These are phyloP conservation scores for Sarcophaga carnaria DNA, from an alignment of 2,888 invertebrate species.

Conservation along the genomic window DNA sequence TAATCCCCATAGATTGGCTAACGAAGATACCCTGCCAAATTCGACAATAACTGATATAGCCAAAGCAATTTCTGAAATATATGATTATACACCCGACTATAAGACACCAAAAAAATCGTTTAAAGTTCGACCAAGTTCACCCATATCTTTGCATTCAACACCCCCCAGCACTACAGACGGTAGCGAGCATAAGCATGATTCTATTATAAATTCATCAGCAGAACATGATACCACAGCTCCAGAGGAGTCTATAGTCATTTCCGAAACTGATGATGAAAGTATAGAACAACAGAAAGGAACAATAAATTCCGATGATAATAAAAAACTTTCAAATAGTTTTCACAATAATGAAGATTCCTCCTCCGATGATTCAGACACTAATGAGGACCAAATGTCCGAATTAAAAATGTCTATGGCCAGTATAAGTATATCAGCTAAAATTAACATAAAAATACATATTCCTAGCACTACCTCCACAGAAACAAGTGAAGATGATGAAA, in stretches of 20 bases:
- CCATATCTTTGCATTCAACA: constrained; percentile 20
- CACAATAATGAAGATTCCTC: constrained; percentile 36
- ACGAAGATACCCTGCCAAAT: constrained; percentile 46
- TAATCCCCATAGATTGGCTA: constrained; percentile 3
- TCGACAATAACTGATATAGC: constrained; percentile 9
- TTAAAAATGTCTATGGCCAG: constrained; percentile 75
- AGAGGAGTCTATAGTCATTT: constrained; percentile 77
- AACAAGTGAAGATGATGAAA: constrained; percentile 60
- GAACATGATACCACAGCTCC: constrained; percentile 53
- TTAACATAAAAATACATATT: constrained; percentile 80
- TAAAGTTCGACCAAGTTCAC: not conserved
- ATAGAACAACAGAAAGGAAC: not conserved
- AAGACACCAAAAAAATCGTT: constrained; percentile 26
- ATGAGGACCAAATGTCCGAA: constrained; percentile 62
- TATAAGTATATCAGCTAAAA: constrained; percentile 80
- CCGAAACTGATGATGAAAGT: constrained; percentile 77
- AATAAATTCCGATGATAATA: constrained; percentile 27
- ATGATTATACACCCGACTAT: constrained; percentile 11
- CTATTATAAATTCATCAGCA: constrained; percentile 11
- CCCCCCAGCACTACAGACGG: not conserved
- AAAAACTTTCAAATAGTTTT: constrained; percentile 63
- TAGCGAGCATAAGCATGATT: not conserved
- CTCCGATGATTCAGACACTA: constrained; percentile 23
- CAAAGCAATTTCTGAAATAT: not conserved
- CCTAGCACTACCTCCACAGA: constrained; percentile 71